A percentile compares a stretch with the other conserved stretches of the same genome.
phyloP scores from a whole-genome alignment of 2,888 invertebrate genomes.

The Nebria brevicollis region DNA sequence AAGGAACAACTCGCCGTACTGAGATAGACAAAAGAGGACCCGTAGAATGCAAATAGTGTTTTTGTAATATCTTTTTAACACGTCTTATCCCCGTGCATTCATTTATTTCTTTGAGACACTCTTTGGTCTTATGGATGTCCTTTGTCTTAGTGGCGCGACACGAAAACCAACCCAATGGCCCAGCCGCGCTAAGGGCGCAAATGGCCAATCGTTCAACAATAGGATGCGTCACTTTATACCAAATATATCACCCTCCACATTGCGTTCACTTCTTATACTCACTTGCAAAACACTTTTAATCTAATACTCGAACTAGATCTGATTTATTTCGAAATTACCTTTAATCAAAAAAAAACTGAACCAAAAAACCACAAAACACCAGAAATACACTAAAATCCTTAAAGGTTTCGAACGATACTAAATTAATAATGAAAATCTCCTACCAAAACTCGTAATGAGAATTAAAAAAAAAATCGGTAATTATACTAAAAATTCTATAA shows the following conservation, averaged over 20 bases:
- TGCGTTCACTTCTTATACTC: background rate
- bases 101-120: constrained; percentile 46
- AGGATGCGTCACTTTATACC: background rate
- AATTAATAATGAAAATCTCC: no score
- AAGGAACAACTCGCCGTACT: background rate
- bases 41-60: constrained; percentile 64
- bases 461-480: background rate
- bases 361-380: no score
- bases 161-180: constrained; percentile 10
- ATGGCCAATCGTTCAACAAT: constrained; percentile 7
- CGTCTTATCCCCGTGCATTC: constrained; percentile 47
- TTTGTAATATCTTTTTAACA: constrained; percentile 65
- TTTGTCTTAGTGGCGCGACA: constrained; percentile 16
- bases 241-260: constrained; percentile 6
- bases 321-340: no score
- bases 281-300: no score
- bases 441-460: no score
- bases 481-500: background rate
- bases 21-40: constrained; percentile 47
- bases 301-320: no score
- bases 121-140: constrained; percentile 36
- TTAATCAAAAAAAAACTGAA: no score
- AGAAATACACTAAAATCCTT: no score
- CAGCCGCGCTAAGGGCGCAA: constrained; percentile 5
- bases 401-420: no score